A percentile compares a stretch with the other conserved stretches of the same genome.
Conservation (phyloP, 2,888 invertebrate genomes). For the Stratiomys singularior region DNA sequence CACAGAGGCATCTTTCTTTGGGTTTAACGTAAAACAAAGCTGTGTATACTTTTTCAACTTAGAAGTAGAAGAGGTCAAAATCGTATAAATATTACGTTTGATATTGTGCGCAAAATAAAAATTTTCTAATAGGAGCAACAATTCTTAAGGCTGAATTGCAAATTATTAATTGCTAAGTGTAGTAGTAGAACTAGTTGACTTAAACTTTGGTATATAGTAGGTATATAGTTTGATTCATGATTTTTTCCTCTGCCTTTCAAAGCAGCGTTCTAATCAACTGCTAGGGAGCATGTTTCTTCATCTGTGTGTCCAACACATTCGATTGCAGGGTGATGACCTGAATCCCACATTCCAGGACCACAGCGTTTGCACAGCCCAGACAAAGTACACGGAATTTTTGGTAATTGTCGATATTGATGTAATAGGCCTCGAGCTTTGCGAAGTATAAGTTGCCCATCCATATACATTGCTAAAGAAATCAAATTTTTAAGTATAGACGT, state of each 20-base stretch:
- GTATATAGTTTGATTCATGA: slow-evolving; percentile 12
- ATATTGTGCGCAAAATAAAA: slow-evolving; percentile 15
- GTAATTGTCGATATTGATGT: slow-evolving; percentile 88
- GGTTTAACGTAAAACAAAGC: neutral
- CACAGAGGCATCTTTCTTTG: slow-evolving; percentile 6
- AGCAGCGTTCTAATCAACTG: slow-evolving; percentile 61
- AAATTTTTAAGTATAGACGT: neutral
- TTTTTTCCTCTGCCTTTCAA: neutral
- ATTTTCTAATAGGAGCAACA: neutral
- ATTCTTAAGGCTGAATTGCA: slow-evolving; percentile 43
- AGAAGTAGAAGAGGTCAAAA: neutral
- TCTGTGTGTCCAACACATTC: slow-evolving; percentile 82
- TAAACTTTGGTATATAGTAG: slow-evolving; percentile 9
- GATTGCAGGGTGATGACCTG: slow-evolving; percentile 86
- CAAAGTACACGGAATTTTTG: slow-evolving; percentile 88
- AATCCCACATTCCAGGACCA: slow-evolving; percentile 95
- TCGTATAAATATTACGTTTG: neutral
- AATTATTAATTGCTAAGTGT: slow-evolving; percentile 19
- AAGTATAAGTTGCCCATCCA: slow-evolving; percentile 91
- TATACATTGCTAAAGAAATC: slow-evolving; percentile 82
- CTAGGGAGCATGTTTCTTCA: slow-evolving; percentile 67
- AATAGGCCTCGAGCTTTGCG: slow-evolving; percentile 92
- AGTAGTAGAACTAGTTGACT: neutral
- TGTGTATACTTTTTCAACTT: neutral
- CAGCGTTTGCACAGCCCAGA: slow-evolving; percentile 88